Evolutionary conservation across 2,113 vertebrate genomes (phyloP), one percentile per base, ranked within the genome.

Genomic region (Suricata suricatta): DNA sequence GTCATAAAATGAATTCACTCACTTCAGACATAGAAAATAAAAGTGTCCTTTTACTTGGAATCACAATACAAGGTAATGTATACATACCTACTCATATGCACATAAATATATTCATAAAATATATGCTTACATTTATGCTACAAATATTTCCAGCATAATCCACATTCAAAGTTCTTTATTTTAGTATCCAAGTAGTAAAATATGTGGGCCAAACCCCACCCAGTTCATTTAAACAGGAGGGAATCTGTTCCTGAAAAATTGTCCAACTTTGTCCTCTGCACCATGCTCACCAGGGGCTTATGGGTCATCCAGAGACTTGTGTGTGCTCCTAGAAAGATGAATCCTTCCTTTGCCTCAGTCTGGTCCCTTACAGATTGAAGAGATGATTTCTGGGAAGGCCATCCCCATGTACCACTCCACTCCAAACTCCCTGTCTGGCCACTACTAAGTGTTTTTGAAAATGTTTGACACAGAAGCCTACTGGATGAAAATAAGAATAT

Each of bases 381-480:
- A 2, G 4, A 44, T 38, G n/a, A 35, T 33, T 23, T 31, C 14
- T 7, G 4, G 71, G n/a, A 54, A 96, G 64, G 10, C 35, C 44
- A 63, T 1, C 7, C 1, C 7, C 50, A 13, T 25, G 7, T 6
- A 50, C 7, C 0, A 0, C 0, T 16, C 8, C 23, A 4, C 5
- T 13, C 4, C 27, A 74, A 64, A 63, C 2, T 69, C 23, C 4
- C 17, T 57, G 31, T 4, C 23, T 11, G 3, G 13, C 2, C 17
- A 15, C n/a, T n/a, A 10, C 33, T 66, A 33, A 76, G 14, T 64
- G 5, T 57, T 84, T 82, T 38, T 27, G n/a, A 54, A 17, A 79
- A 72, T 47, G 27, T 25, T 19, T 77, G 14, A 35, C 44, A 14
- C 10, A 33, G 2, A 81, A 77, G 7, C 3, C 21, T 64, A 23